These are phyloP conservation scores for Cyclina sinensis DNA, from an alignment of 1,140 invertebrate species.

Conservation along the genomic window DNA sequence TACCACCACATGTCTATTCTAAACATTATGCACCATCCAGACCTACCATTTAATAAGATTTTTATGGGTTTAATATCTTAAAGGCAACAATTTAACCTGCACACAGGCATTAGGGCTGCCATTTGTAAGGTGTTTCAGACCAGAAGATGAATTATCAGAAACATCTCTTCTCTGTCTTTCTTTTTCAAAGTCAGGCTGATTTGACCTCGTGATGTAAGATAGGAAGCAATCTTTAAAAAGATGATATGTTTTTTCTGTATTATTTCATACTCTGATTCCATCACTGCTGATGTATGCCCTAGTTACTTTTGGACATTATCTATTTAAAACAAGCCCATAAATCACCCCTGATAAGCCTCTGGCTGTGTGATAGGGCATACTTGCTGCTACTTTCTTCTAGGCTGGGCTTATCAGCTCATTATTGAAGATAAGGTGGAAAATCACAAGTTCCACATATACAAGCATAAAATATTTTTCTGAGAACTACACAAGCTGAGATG, in stretches of 20 bases:
- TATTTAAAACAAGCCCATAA: constrained; percentile 38
- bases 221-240: neutral
- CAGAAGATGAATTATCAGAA: no score
- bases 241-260: neutral
- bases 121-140: no score
- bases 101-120: no score
- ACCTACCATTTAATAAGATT: no score
- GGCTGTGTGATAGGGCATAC: constrained; percentile 52
- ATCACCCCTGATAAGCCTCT: constrained; percentile 43
- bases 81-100: no score
- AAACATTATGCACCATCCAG: no score
- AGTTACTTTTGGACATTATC: constrained; percentile 40
- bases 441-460: constrained; percentile 26
- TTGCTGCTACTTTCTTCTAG: constrained; percentile 44
- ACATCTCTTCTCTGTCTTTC: no score
- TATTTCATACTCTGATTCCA: neutral
- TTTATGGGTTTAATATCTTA: no score
- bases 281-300: constrained; percentile 2
- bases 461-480: constrained; percentile 47
- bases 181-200: neutral
- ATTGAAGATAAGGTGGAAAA: constrained; percentile 25
- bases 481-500: constrained; percentile 9
- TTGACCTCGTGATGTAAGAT: neutral
- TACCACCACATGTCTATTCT: no score
- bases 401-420: constrained; percentile 43